Evolutionary conservation across 2,888 invertebrate genomes (phyloP).

Genomic region (Tenthredo notha): DNA sequence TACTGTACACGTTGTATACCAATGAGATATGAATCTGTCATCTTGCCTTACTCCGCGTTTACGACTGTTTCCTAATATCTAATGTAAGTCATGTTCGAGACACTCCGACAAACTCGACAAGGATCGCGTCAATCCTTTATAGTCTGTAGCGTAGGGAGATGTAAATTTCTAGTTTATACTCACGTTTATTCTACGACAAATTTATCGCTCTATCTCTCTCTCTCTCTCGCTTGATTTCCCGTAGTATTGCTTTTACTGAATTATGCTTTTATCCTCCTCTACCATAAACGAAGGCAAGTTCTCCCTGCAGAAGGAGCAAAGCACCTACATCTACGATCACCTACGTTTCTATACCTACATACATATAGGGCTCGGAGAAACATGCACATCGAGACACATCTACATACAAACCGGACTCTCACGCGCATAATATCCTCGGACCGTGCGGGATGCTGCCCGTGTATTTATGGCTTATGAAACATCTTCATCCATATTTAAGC

Average conservation of each 20-base stretch:
- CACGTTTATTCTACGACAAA: conserved; percentile 57
- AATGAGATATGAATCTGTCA: conserved; percentile 43
- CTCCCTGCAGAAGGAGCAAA: neutral
- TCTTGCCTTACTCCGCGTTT: conserved; percentile 18
- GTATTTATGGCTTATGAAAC: conserved; percentile 70
- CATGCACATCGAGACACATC: conserved; percentile 52
- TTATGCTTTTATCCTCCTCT: conserved; percentile 62
- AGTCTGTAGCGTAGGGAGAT: conserved; percentile 60
- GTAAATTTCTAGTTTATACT: conserved; percentile 67
- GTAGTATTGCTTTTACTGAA: conserved; percentile 58
- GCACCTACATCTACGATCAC: conserved; percentile 24
- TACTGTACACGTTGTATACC: conserved; percentile 1
- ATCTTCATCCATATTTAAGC: conserved; percentile 72
- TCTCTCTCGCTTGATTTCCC: neutral
- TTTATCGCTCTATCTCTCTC: conserved; percentile 38
- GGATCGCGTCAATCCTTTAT: conserved; percentile 52
- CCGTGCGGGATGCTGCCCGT: conserved; percentile 47
- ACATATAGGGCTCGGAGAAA: conserved; percentile 43
- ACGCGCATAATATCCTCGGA: conserved; percentile 47
- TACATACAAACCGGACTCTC: conserved; percentile 32
- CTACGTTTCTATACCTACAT: conserved; percentile 21
- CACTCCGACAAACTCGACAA: conserved; percentile 41
- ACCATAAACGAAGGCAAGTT: conserved; percentile 42
- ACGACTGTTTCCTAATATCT: conserved; percentile 46
- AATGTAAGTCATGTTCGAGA: conserved; percentile 39